These are phyloP conservation scores for Trichonephila clavata DNA, from an alignment of 1,140 invertebrate genomes.

Conservation along the genomic window DNA sequence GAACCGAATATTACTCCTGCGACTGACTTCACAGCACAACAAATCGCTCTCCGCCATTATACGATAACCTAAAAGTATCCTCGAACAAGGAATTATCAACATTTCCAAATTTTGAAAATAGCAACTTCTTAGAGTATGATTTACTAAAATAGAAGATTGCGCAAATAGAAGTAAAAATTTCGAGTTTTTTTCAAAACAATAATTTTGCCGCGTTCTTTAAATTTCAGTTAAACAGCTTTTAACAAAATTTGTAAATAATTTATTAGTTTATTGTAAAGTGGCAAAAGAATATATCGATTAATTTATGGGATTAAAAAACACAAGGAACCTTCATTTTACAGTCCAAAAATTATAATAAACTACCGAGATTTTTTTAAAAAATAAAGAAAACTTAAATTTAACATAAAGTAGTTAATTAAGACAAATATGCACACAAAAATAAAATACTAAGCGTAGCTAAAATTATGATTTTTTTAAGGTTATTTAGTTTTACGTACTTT, in stretches of 20 bases:
- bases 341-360: not conserved
- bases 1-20: not conserved
- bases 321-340: not conserved
- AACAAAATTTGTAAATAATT: not conserved
- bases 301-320: not conserved
- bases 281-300: not conserved
- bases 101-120: not conserved
- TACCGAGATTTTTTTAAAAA: not conserved
- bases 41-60: slow-evolving; percentile 44
- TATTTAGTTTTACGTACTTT: too few species aligned
- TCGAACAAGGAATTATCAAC: not conserved
- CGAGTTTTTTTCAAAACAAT: not conserved
- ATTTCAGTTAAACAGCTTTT: not conserved
- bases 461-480: too few species aligned
- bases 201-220: not conserved
- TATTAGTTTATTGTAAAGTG: not conserved
- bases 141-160: not conserved
- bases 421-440: too few species aligned
- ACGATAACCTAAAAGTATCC: slow-evolving; percentile 51
- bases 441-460: too few species aligned
- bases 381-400: not conserved
- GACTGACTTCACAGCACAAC: slow-evolving; percentile 12
- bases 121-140: not conserved
- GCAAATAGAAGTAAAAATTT: not conserved
- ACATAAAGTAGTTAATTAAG: too few species aligned